phyloP scores from a whole-genome alignment of 2,113 vertebrate genomes.

The Xiphophorus couchianus region DNA sequence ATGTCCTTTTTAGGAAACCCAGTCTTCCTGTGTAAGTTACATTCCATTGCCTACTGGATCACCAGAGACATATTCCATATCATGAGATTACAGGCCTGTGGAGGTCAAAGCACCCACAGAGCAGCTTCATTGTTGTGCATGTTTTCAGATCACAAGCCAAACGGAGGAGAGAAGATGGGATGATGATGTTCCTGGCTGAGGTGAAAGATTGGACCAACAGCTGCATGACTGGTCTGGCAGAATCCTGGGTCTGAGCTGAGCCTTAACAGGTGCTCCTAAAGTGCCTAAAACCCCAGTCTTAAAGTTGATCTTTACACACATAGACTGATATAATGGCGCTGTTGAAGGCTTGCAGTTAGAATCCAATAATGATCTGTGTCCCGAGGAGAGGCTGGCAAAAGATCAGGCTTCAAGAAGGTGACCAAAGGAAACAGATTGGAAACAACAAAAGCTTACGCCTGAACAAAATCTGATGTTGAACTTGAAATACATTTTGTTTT shows the following conservation, averaged over 20 bases:
- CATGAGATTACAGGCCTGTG: constrained; percentile 66
- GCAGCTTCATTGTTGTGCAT: constrained; percentile 62
- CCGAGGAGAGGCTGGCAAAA: constrained; percentile 35
- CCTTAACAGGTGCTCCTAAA: constrained; percentile 77
- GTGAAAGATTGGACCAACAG: constrained; percentile 67
- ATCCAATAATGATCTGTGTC: constrained; percentile 53
- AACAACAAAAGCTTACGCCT: background rate
- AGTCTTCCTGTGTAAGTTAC: constrained; percentile 49
- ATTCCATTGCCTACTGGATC: constrained; percentile 62
- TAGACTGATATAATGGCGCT: constrained; percentile 54
- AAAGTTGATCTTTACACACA: constrained; percentile 67
- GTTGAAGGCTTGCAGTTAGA: constrained; percentile 55
- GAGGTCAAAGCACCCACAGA: constrained; percentile 59
- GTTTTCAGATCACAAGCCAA: constrained; percentile 62
- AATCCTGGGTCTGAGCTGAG: constrained; percentile 61
- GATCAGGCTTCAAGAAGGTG: constrained; percentile 20
- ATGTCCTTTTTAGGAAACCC: constrained; percentile 35
- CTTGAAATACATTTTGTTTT: background rate
- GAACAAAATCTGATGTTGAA: constrained; percentile 13
- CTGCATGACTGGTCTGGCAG: constrained; percentile 61
- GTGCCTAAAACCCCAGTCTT: constrained; percentile 58
- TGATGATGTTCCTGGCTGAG: constrained; percentile 40
- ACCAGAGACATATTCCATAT: constrained; percentile 66
- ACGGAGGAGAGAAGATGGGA: constrained; percentile 26
- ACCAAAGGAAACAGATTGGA: constrained; percentile 5